phyloP scores from a whole-genome alignment of 2,888 invertebrate species.

The Himalopsyche tibetana region DNA sequence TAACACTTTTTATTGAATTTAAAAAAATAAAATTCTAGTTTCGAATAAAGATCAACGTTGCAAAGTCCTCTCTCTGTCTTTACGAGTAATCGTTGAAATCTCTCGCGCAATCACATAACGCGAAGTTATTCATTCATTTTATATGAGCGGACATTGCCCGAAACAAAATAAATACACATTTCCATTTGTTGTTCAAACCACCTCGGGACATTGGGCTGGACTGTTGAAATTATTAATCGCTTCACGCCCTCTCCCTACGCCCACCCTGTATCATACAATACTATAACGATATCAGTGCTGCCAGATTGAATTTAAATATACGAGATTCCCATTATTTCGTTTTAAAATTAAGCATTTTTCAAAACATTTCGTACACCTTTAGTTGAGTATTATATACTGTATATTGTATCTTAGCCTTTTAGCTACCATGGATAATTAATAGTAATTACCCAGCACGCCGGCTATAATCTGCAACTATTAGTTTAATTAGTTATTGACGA shows the following conservation, averaged over 20 bases:
- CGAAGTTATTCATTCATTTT: slow-evolving; percentile 55
- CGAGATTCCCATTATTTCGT: too few species aligned
- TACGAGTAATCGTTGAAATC: neutral
- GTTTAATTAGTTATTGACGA: too few species aligned
- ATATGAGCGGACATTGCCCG: slow-evolving; percentile 62
- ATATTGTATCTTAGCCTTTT: too few species aligned
- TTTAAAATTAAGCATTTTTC: too few species aligned
- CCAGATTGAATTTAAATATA: neutral
- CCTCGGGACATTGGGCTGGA: slow-evolving; percentile 54
- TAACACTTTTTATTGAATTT: too few species aligned
- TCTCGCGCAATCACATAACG: slow-evolving; percentile 18
- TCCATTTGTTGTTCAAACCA: slow-evolving; percentile 63
- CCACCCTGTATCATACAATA: slow-evolving; percentile 24
- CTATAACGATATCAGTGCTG: neutral
- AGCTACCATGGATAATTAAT: too few species aligned
- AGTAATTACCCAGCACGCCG: too few species aligned
- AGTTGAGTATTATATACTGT: too few species aligned
- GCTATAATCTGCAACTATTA: too few species aligned
- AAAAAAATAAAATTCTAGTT: too few species aligned
- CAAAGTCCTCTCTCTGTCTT: neutral
- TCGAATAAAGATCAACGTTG: too few species aligned
- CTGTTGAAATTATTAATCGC: slow-evolving; percentile 60
- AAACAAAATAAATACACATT: slow-evolving; percentile 63
- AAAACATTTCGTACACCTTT: too few species aligned
- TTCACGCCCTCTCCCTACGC: slow-evolving; percentile 43